Percentiles rank a stretch among this genome's conserved stretches.
These are phyloP conservation scores for Gallinago jamesoni DNA, from an alignment of 2,113 vertebrate genomes.

Conservation along the genomic window DNA sequence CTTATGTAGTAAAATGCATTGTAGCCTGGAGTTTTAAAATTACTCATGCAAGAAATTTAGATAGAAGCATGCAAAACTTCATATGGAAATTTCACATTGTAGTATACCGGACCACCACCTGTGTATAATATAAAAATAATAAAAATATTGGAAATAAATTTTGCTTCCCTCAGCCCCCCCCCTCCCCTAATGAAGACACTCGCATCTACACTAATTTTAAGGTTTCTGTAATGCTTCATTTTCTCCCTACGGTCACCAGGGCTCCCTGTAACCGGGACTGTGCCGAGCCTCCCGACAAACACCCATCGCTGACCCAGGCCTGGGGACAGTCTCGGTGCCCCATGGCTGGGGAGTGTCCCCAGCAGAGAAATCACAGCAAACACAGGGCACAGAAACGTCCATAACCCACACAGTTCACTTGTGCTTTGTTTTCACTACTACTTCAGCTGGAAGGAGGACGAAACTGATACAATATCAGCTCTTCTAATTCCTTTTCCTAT, in stretches of 20 bases:
- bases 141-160: background rate
- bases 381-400: background rate
- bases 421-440: background rate
- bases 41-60: background rate
- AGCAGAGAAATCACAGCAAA: background rate
- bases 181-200: rapidly evolving
- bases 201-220: background rate
- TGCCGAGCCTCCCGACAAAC: background rate
- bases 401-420: rapidly evolving
- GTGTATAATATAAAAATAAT: too few species aligned
- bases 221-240: background rate
- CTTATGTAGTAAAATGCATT: background rate
- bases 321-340: rapidly evolving
- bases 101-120: background rate
- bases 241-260: background rate
- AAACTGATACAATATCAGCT: background rate
- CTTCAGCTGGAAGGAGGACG: background rate
- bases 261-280: background rate
- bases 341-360: background rate
- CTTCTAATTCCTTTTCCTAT: background rate
- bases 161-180: too few species aligned
- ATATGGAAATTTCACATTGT: background rate
- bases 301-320: background rate
- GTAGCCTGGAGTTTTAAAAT: background rate
- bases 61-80: background rate